phyloP scores from a whole-genome alignment of 2,888 invertebrate species.

The Drosophila rubida region DNA sequence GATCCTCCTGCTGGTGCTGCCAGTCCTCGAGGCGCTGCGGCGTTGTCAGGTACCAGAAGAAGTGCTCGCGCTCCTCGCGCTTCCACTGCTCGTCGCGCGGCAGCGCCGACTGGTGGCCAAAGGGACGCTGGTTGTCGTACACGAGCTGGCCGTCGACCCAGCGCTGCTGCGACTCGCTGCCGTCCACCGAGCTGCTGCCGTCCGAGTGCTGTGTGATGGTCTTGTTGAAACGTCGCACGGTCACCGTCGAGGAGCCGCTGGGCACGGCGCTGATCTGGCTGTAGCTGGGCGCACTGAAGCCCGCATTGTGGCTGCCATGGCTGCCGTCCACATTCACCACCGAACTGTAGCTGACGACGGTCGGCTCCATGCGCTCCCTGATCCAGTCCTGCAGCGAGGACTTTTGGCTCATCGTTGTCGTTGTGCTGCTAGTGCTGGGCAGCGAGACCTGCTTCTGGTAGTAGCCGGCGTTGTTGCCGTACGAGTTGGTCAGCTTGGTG shows the following conservation, averaged over 20 bases:
- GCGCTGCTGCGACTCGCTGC: constrained; percentile 77
- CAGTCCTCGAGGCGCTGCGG: constrained; percentile 77
- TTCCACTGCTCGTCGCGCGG: constrained; percentile 83
- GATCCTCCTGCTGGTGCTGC: constrained; percentile 83
- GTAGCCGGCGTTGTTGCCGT: constrained; percentile 44
- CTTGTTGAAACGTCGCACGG: constrained; percentile 76
- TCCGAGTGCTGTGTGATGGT: constrained; percentile 76
- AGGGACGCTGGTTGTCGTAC: constrained; percentile 77
- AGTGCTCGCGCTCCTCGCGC: constrained; percentile 82
- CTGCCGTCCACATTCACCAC: constrained; percentile 70
- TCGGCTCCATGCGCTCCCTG: constrained; percentile 73
- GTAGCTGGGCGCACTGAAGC: constrained; percentile 17
- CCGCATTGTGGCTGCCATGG: constrained; percentile 18
- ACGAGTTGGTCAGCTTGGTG: constrained; percentile 53
- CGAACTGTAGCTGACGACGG: constrained; percentile 80
- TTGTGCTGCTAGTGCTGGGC: constrained; percentile 24
- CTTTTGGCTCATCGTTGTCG: constrained; percentile 54
- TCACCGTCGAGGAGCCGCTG: constrained; percentile 64
- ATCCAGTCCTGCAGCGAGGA: constrained; percentile 78
- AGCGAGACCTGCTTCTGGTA: constrained; percentile 16
- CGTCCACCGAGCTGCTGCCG: constrained; percentile 77
- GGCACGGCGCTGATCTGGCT: constrained; percentile 29
- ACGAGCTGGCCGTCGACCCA: constrained; percentile 83
- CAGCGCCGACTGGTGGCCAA: constrained; percentile 73
- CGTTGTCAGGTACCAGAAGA: constrained; percentile 81